Evolutionary conservation across 1,140 invertebrate genomes (phyloP), one percentile per base, ranked within the genome.

Genomic region (Drosophila willistoni): DNA sequence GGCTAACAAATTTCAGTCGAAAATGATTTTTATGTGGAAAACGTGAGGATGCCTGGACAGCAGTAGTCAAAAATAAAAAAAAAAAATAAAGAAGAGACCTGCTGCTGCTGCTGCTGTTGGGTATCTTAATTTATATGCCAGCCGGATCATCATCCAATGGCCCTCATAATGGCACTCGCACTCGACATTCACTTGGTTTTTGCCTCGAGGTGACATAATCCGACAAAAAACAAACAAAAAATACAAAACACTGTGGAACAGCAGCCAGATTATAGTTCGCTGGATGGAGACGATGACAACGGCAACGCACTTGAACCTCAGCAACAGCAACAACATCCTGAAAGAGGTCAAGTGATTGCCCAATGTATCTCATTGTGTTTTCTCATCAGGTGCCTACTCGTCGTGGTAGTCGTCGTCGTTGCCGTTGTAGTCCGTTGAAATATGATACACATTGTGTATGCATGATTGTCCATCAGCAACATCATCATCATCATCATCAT

Each of bases 381-480:
- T 89, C 84, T 77, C 84, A 89, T 89, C 84, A 89, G 84, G 84
- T 89, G 84, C 84, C 62, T 59, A 13, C 41, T 55, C 55, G 29
- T 4, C 22, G 22, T 25, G 22, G 22, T 25, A 25, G 54, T 73
- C 17, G 57, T 60, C 13, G 71, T 74, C 17, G n/a, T 12, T 42
- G 63, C 36, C 41, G 47, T 64, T 34, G 61, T 55, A 63, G 51
- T 57, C 63, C 64, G 66, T 80, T 81, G 84, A 89, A 89, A 89
- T 89, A 81, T 83, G 84, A 89, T 84, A 80, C 83, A 78, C 72
- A 87, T 86, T 87, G 84, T 87, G 84, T 89, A 87, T 87, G 84
- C 84, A 89, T 81, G 84, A 87, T 87, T 80, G 79, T 80, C 74
- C 67, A 60, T 19, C 36, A 17, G 62, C 47, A 25, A 34, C 42